phyloP scores from a whole-genome alignment of 1,140 invertebrate genomes.

The Aradophagus sp. region DNA sequence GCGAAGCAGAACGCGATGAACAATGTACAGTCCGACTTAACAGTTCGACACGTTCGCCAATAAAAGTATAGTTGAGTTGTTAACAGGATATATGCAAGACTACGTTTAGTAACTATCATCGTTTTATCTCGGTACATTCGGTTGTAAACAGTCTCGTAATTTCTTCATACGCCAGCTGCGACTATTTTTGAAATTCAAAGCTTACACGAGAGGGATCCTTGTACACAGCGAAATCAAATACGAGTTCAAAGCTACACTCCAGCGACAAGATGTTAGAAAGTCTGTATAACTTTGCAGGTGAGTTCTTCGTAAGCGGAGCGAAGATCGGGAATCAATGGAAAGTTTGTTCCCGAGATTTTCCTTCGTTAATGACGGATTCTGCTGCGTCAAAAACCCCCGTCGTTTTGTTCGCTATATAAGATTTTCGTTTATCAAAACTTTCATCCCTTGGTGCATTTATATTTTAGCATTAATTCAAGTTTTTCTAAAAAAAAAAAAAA shows the following conservation, averaged over 20 bases:
- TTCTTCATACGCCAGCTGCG: constrained; percentile 34
- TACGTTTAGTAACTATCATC: constrained; percentile 44
- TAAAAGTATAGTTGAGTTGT: constrained; percentile 43
- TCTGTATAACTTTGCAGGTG: no score
- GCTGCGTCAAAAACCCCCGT: no score
- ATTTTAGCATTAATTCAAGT: no score
- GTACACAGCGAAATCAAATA: constrained; percentile 41
- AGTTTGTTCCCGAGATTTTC: constrained; percentile 10
- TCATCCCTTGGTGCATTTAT: no score
- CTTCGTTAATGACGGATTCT: no score
- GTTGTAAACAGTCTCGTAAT: constrained; percentile 49
- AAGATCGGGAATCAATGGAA: constrained; percentile 13
- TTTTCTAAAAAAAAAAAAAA: no score
- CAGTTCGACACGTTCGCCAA: constrained; percentile 39
- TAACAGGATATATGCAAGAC: constrained; percentile 44
- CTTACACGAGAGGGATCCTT: constrained; percentile 13
- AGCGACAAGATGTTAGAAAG: constrained; percentile 22
- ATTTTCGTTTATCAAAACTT: no score
- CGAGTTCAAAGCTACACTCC: no score
- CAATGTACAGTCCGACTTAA: constrained; percentile 22
- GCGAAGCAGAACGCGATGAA: constrained; percentile 19
- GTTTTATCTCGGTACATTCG: constrained; percentile 45
- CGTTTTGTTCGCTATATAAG: no score
- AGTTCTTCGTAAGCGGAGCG: no score
- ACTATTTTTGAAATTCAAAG: constrained; percentile 42